Percentiles rank a stretch among this genome's conserved stretches.
Evolutionary conservation across 2,113 vertebrate species (phyloP).

Genomic region (Platichthys flesus): DNA sequence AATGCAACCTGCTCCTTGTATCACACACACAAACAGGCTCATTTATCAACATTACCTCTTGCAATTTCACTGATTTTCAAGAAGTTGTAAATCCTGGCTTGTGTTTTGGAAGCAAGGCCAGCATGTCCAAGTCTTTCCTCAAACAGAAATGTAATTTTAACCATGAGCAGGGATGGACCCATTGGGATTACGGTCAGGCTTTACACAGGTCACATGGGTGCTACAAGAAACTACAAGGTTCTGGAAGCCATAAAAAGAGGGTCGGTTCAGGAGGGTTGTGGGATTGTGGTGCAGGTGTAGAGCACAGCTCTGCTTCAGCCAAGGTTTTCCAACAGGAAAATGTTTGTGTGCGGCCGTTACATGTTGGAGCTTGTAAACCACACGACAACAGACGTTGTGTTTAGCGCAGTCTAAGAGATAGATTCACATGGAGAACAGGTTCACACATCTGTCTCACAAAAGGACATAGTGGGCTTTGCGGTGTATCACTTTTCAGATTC

Average conservation of each 20-base stretch:
- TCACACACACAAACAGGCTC: not conserved
- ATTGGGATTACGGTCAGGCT: conserved; percentile 14
- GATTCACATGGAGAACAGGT: conserved; percentile 48
- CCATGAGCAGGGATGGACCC: not conserved
- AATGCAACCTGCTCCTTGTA: not conserved
- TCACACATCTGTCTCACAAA: conserved; percentile 39
- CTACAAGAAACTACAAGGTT: conserved; percentile 6
- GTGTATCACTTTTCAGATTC: conserved; percentile 49
- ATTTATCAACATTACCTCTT: not conserved
- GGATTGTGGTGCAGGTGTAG: conserved; percentile 29
- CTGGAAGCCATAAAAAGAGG: conserved; percentile 8
- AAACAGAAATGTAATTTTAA: conserved; percentile 39
- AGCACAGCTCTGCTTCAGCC: conserved; percentile 13
- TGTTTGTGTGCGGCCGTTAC: conserved; percentile 28
- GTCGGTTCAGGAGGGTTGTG: conserved; percentile 5
- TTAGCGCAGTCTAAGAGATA: conserved; percentile 4
- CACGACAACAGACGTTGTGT: conserved; percentile 17
- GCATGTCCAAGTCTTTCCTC: not conserved
- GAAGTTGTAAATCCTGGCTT: not conserved
- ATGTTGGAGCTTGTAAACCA: conserved; percentile 47
- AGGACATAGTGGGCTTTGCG: conserved; percentile 19
- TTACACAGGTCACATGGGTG: conserved; percentile 19
- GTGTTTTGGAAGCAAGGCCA: conserved; percentile 3
- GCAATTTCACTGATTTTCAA: conserved; percentile 1
- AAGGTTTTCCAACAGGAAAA: conserved; percentile 20